phyloP scores from a whole-genome alignment of 1,140 invertebrate species.

The Dendrolimus punctatus region DNA sequence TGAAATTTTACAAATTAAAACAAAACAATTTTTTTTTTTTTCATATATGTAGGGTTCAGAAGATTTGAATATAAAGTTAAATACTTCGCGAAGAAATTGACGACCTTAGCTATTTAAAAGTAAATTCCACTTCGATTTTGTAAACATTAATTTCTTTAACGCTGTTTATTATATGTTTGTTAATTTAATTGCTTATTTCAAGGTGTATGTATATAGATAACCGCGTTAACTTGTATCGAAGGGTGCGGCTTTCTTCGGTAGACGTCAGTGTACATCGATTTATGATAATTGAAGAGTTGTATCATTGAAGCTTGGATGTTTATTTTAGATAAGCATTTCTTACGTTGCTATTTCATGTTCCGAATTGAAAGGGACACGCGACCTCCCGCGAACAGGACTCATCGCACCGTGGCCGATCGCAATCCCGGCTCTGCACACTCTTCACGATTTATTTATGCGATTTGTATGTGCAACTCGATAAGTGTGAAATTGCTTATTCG shows the following conservation, averaged over 20 bases:
- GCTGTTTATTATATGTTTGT: neutral
- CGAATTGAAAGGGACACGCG: constrained; percentile 53
- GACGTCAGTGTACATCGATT: constrained; percentile 63
- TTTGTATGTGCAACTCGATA: constrained; percentile 41
- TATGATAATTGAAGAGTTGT: constrained; percentile 71
- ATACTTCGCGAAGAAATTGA: too few relatives aligned
- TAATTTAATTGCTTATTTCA: neutral
- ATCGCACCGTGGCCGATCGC: constrained; percentile 47
- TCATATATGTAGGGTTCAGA: too few relatives aligned
- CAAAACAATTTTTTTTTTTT: too few relatives aligned
- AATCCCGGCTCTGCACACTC: constrained; percentile 48
- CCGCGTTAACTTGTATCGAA: constrained; percentile 33
- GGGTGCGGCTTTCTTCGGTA: constrained; percentile 57
- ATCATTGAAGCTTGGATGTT: constrained; percentile 67
- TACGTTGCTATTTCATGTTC: constrained; percentile 65
- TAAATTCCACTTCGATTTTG: too few relatives aligned
- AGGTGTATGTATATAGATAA: neutral
- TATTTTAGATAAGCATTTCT: constrained; percentile 67
- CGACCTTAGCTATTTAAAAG: too few relatives aligned
- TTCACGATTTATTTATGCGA: constrained; percentile 50
- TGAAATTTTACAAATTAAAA: too few relatives aligned
- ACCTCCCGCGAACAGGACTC: constrained; percentile 49
- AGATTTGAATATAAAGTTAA: too few relatives aligned
- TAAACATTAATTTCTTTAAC: too few relatives aligned
- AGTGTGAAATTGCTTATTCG: constrained; percentile 48